phyloP scores from a whole-genome alignment of 2,888 invertebrate species.

The Trachelus stipa region DNA sequence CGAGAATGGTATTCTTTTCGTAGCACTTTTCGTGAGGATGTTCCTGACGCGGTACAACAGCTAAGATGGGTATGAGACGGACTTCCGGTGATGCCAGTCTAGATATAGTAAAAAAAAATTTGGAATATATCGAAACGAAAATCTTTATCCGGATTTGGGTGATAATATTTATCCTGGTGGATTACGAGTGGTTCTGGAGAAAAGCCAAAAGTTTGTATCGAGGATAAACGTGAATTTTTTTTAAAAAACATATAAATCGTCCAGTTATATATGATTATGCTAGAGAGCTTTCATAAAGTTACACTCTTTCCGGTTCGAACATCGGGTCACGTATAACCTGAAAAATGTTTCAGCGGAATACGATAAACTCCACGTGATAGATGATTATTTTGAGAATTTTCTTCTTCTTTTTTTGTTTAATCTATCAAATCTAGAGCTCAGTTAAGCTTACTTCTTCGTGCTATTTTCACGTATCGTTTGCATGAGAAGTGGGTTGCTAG shows the following conservation, averaged over 20 bases:
- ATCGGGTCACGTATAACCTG: not conserved
- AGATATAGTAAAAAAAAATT: not conserved
- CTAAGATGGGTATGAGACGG: not conserved
- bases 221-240: not conserved
- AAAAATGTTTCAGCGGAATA: not conserved
- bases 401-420: not conserved
- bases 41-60: not conserved
- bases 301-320: not conserved
- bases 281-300: not conserved
- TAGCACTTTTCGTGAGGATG: not conserved
- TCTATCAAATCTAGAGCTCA: not conserved
- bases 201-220: conserved; percentile 1
- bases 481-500: not conserved
- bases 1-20: not conserved
- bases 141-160: conserved; percentile 25
- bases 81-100: not conserved
- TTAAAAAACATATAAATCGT: not conserved
- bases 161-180: conserved; percentile 46
- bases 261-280: not conserved
- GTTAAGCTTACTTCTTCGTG: not conserved
- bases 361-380: not conserved
- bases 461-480: conserved; percentile 4
- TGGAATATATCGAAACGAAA: not conserved
- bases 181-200: conserved; percentile 44
- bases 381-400: not conserved